Percentiles rank a stretch among this genome's conserved stretches.
phyloP scores from a whole-genome alignment of 2,888 invertebrate genomes.

The Epistrophe grossulariae region DNA sequence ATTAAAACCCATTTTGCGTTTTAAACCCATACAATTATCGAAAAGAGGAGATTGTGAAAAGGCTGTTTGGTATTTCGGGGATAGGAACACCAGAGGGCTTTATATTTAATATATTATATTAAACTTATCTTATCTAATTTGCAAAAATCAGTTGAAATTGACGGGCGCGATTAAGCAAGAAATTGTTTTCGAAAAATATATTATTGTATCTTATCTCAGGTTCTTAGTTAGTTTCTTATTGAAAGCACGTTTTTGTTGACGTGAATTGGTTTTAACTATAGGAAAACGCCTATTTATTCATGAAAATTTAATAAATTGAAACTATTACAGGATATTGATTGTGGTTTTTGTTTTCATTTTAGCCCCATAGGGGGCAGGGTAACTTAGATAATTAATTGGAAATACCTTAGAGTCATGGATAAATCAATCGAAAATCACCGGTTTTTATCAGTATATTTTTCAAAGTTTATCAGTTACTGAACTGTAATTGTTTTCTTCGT shows the following conservation, averaged over 20 bases:
- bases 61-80: background rate
- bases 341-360: background rate
- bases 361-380: conserved; percentile 5
- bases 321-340: conserved; percentile 15
- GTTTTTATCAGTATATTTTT: background rate
- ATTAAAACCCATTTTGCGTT: conserved; percentile 31
- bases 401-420: background rate
- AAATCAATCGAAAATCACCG: background rate
- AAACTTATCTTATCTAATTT: background rate
- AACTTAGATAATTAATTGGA: background rate
- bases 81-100: background rate
- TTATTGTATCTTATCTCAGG: conserved; percentile 16
- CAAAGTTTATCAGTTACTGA: conserved; percentile 8
- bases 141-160: background rate
- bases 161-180: background rate
- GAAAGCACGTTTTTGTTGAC: conserved; percentile 4
- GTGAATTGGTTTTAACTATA: background rate
- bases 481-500: background rate
- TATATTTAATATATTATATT: background rate
- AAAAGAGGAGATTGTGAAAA: background rate
- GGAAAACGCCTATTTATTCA: background rate
- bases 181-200: conserved; percentile 18
- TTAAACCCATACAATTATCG: background rate
- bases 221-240: background rate
- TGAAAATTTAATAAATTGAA: background rate